A percentile compares a stretch with the other conserved stretches of the same genome.
phyloP scores from a whole-genome alignment of 2,888 invertebrate genomes.

The Melieria omissa region DNA sequence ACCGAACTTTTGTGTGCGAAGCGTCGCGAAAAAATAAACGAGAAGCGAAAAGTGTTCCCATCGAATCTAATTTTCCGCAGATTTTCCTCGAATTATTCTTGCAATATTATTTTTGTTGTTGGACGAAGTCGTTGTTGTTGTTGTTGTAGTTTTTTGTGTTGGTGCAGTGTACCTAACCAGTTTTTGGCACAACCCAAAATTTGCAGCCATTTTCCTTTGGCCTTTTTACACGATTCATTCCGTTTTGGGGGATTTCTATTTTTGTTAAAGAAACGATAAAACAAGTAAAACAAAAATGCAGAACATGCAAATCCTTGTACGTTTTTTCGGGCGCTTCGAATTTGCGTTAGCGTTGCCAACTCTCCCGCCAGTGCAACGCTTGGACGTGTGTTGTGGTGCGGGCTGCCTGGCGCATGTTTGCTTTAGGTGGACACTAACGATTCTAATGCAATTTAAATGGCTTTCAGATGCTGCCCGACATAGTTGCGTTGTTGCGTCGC shows the following conservation, averaged over 20 bases:
- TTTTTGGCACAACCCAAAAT: no score
- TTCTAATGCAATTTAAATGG: slow-evolving; percentile 20
- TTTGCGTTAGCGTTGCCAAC: neutral
- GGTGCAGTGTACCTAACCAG: no score
- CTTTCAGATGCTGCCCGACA: neutral
- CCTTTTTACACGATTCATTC: no score
- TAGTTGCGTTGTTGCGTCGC: neutral
- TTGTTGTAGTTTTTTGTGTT: no score
- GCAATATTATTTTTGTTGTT: no score
- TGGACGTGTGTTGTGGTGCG: neutral
- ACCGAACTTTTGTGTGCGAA: neutral
- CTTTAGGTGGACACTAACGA: slow-evolving; percentile 17
- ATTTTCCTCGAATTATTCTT: slow-evolving; percentile 14
- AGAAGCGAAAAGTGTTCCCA: neutral
- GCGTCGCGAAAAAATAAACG: neutral
- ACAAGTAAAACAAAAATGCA: neutral
- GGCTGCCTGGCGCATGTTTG: slow-evolving; percentile 1
- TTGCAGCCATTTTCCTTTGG: no score
- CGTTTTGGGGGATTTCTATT: no score
- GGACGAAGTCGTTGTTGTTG: no score
- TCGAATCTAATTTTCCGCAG: slow-evolving; percentile 29
- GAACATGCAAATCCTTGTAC: slow-evolving; percentile 12
- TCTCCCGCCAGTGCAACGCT: no score
- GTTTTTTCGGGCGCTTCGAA: slow-evolving; percentile 12
- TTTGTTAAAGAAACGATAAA: no score